Evolutionary conservation across 2,888 invertebrate species (phyloP).

Genomic region (Polymixis lichenea): DNA sequence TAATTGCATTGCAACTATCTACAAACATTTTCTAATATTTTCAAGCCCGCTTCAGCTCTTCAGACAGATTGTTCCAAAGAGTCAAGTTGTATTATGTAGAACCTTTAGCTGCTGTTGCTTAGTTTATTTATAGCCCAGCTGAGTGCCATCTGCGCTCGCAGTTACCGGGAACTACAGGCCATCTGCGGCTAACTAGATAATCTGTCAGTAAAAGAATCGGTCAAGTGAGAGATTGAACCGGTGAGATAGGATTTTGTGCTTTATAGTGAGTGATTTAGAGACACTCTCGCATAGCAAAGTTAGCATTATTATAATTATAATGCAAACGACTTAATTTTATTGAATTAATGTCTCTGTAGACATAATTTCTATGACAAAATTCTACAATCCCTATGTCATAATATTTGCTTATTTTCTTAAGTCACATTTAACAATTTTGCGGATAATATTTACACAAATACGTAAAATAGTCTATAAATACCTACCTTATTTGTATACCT

Average conservation of each 20-base stretch:
- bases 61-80: neutral
- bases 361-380: neutral
- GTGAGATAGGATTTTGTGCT: neutral
- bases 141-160: constrained; percentile 48
- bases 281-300: neutral
- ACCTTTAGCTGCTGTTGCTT: constrained; percentile 12
- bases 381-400: neutral
- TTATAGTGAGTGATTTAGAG: neutral
- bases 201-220: constrained; percentile 37
- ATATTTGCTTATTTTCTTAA: neutral
- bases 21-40: constrained; percentile 1
- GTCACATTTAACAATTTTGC: neutral
- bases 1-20: neutral
- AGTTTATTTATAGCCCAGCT: constrained; percentile 49
- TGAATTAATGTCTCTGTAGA: neutral
- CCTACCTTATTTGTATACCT: neutral
- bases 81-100: constrained; percentile 33
- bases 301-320: neutral
- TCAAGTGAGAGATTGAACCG: constrained; percentile 5
- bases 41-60: neutral
- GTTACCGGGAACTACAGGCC: constrained; percentile 35
- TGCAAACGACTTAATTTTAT: neutral
- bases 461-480: neutral
- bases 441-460: neutral
- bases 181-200: constrained; percentile 56